phyloP scores from a whole-genome alignment of 2,888 invertebrate species.

The Mimumesa dahlbomi region DNA sequence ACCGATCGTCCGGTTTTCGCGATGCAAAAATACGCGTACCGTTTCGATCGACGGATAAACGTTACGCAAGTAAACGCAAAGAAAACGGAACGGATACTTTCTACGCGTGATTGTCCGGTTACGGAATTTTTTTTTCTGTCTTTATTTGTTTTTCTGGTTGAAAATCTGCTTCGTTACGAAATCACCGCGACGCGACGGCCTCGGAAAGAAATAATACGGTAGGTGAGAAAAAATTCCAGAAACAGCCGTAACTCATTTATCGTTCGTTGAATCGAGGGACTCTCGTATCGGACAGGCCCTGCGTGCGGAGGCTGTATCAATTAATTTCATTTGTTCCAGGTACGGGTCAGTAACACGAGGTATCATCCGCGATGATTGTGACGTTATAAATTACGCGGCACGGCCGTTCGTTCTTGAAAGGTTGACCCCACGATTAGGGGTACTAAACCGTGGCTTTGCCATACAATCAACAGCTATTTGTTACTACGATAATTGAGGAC shows the following conservation, averaged over 20 bases:
- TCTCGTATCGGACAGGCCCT: conserved; percentile 31
- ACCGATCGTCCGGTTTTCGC: background rate
- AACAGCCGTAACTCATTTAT: too few relatives aligned
- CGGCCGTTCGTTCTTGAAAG: conserved; percentile 50
- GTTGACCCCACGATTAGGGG: conserved; percentile 57
- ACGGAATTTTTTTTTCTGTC: too few relatives aligned
- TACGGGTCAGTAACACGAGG: conserved; percentile 22
- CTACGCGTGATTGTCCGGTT: too few relatives aligned
- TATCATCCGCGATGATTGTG: conserved; percentile 51
- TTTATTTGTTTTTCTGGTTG: too few relatives aligned
- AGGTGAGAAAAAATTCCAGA: too few relatives aligned
- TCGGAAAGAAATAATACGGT: too few relatives aligned
- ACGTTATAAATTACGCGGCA: conserved; percentile 63
- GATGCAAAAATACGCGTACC: background rate
- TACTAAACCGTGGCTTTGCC: conserved; percentile 49
- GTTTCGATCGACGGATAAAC: conserved; percentile 1
- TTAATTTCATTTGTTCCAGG: conserved; percentile 55
- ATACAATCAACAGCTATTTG: conserved; percentile 56
- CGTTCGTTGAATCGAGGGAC: conserved; percentile 27
- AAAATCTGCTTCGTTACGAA: too few relatives aligned
- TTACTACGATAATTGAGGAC: conserved; percentile 53
- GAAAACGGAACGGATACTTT: background rate
- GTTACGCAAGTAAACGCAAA: conserved; percentile 7
- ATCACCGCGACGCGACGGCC: too few relatives aligned
- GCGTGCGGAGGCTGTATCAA: conserved; percentile 52